Evolutionary conservation across 2,113 vertebrate genomes (phyloP).

Genomic region (Urocynchramus pylzowi): DNA sequence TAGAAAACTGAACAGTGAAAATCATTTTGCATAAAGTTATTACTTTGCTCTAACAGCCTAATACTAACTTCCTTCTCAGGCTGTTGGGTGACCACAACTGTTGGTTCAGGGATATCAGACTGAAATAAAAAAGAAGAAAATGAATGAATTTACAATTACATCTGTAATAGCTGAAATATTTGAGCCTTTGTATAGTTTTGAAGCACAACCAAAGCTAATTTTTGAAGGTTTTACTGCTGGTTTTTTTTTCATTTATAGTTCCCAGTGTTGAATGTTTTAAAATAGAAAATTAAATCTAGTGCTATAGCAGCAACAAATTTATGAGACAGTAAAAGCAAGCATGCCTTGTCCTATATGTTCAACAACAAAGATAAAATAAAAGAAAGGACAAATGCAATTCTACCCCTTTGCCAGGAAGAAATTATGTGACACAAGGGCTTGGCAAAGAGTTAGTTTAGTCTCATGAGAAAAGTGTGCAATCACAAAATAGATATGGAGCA

Average conservation of each 20-base stretch:
- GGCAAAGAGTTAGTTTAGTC: not conserved
- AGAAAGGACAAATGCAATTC: not conserved
- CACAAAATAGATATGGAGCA: not conserved
- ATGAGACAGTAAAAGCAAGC: not conserved
- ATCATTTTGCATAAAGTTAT: constrained; percentile 17
- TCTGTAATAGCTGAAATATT: not conserved
- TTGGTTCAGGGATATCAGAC: not conserved
- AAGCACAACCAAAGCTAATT: not conserved
- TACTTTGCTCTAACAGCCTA: not conserved
- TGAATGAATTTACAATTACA: not conserved
- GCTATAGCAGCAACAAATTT: not conserved
- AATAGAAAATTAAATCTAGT: not conserved
- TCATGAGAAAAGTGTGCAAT: not conserved
- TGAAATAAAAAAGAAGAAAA: not conserved
- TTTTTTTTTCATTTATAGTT: not conserved
- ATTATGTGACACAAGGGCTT: not conserved
- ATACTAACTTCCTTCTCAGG: not conserved
- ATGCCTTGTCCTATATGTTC: not conserved
- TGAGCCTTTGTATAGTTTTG: not conserved
- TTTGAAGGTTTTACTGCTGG: not conserved
- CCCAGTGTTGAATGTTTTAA: not conserved
- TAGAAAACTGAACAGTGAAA: constrained; percentile 15
- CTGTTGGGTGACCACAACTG: not conserved
- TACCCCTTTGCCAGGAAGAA: not conserved
- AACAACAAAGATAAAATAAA: not conserved